Conservation (phyloP, 2,888 invertebrate genomes). For the Eristalis intricaria region DNA sequence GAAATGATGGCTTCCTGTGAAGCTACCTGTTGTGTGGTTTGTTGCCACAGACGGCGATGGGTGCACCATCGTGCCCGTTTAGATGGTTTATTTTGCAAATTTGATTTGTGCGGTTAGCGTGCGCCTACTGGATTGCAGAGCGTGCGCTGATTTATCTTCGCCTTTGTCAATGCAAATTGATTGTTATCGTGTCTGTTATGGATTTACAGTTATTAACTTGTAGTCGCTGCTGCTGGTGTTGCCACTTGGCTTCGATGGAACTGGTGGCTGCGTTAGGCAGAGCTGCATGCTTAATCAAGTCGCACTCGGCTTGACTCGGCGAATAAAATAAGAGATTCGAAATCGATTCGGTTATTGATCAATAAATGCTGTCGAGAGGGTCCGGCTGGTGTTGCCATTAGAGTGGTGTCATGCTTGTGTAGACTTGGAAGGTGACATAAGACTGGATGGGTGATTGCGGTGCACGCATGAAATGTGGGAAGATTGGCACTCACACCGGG, state of each 20-base stretch:
- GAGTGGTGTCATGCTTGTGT: too few species aligned
- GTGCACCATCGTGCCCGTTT: not conserved
- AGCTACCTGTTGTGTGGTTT: slow-evolving; percentile 60
- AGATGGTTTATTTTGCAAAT: slow-evolving; percentile 37
- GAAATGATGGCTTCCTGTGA: slow-evolving; percentile 53
- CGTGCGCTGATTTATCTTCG: slow-evolving; percentile 46
- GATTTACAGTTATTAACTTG: slow-evolving; percentile 54
- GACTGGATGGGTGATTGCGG: too few species aligned
- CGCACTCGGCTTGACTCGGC: not conserved
- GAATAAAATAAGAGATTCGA: not conserved
- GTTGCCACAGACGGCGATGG: not conserved
- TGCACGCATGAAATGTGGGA: too few species aligned
- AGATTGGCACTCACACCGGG: too few species aligned
- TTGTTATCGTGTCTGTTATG: slow-evolving; percentile 54
- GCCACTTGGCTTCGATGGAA: not conserved
- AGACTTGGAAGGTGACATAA: too few species aligned
- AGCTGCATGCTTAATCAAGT: not conserved
- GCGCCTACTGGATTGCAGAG: slow-evolving; percentile 35
- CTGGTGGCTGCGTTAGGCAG: not conserved
- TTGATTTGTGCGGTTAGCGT: slow-evolving; percentile 59
- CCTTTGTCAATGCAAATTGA: slow-evolving; percentile 65
- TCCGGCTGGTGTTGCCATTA: too few species aligned
- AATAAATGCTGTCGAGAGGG: not conserved
- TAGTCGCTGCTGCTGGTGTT: not conserved
- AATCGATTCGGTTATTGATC: not conserved